Evolutionary conservation across 2,888 invertebrate genomes (phyloP).

Genomic region (Gastracanthus pulcherrimus): DNA sequence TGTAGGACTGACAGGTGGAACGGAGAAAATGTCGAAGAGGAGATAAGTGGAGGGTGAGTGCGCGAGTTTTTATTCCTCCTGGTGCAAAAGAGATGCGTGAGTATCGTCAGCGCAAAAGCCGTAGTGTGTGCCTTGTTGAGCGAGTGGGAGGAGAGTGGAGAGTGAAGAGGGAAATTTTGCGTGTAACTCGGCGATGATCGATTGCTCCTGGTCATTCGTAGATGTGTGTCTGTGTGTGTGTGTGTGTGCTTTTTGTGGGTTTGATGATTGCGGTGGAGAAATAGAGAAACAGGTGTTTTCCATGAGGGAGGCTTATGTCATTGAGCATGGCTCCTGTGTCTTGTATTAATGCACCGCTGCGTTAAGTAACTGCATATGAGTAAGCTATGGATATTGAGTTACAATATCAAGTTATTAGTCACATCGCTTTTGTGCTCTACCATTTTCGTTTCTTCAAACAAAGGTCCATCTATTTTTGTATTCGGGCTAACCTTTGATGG

Average conservation of each 20-base stretch:
- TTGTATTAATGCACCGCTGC: not conserved
- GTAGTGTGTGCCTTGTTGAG: not conserved
- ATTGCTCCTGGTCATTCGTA: not conserved
- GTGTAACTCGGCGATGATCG: not conserved
- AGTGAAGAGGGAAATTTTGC: not conserved
- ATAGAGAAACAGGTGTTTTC: conserved; percentile 12
- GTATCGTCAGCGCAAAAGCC: too few relatives aligned
- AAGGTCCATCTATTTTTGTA: not conserved
- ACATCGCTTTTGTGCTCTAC: not conserved
- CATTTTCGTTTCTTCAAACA: not conserved
- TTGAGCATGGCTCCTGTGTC: not conserved
- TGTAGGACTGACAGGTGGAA: conserved; percentile 32
- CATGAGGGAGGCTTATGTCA: not conserved
- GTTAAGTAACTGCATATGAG: conserved; percentile 10
- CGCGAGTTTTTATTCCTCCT: not conserved
- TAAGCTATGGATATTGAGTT: conserved; percentile 32
- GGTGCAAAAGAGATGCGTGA: too few relatives aligned
- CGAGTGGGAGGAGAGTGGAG: not conserved
- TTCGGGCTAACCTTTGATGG: not conserved
- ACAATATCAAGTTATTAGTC: conserved; percentile 19
- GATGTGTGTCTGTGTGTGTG: not conserved
- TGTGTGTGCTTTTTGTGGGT: not conserved
- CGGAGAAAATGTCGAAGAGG: conserved; percentile 1
- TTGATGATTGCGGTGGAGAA: not conserved
- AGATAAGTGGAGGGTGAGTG: conserved; percentile 17